Evolutionary conservation across 2,888 invertebrate species (phyloP).

Genomic region (Leptura quadrifasciata): DNA sequence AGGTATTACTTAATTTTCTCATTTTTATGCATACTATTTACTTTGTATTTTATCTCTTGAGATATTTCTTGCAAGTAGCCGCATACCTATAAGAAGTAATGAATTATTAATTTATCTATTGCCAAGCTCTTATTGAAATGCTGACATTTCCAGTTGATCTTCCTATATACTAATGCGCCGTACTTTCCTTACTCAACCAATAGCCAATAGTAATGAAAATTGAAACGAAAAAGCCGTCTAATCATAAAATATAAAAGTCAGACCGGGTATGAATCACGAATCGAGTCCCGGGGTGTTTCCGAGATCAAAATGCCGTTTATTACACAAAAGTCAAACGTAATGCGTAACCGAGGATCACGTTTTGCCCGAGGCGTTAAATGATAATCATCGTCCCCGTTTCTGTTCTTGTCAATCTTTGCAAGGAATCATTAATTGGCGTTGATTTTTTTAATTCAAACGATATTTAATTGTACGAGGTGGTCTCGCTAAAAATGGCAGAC

Average conservation of each 20-base stretch:
- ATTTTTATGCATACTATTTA: too few species aligned
- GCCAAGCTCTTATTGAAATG: neutral
- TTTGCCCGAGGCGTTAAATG: slow-evolving; percentile 2
- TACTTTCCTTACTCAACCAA: neutral
- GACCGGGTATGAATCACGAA: neutral
- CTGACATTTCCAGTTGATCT: neutral
- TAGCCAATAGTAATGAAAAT: neutral
- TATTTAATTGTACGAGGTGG: too few species aligned
- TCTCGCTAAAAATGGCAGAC: too few species aligned
- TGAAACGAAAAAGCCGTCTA: neutral
- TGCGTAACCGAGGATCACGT: slow-evolving; percentile 18
- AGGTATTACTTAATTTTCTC: too few species aligned
- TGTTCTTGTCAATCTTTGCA: neutral
- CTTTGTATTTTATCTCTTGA: too few species aligned
- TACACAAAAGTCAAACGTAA: slow-evolving; percentile 15
- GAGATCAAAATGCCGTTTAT: slow-evolving; percentile 8
- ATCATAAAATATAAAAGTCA: neutral
- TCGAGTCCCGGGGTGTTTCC: neutral
- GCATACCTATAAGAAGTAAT: too few species aligned
- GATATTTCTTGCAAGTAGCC: too few species aligned
- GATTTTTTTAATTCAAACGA: too few species aligned
- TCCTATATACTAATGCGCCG: too few species aligned
- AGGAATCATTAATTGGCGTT: neutral
- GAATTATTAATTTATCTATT: too few species aligned
- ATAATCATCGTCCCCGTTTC: neutral